Evolutionary conservation across 2,888 invertebrate species (phyloP).

Genomic region (Protophormia terraenovae): DNA sequence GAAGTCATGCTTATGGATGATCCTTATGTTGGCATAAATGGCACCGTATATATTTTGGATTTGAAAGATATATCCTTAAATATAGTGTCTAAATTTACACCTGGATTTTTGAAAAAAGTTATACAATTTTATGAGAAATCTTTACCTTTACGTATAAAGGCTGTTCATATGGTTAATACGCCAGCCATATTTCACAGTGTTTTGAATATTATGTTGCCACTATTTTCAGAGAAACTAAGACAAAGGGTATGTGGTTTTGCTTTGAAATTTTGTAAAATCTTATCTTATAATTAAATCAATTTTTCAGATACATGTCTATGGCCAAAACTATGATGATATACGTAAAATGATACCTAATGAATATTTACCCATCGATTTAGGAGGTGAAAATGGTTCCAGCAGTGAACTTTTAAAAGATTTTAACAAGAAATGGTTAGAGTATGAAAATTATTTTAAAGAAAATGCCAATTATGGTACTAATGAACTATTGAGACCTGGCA

Average conservation of each 20-base stretch:
- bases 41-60: slow-evolving; percentile 83
- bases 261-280: not conserved
- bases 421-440: slow-evolving; percentile 69
- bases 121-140: slow-evolving; percentile 83
- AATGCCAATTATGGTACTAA: slow-evolving; percentile 74
- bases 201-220: slow-evolving; percentile 83
- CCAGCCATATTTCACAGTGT: slow-evolving; percentile 83
- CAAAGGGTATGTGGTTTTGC: slow-evolving; percentile 82
- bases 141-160: slow-evolving; percentile 84
- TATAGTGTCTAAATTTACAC: slow-evolving; percentile 83
- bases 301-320: slow-evolving; percentile 83
- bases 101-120: slow-evolving; percentile 84
- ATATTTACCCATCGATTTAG: slow-evolving; percentile 85
- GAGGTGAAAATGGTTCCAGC: slow-evolving; percentile 82
- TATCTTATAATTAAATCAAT: no score
- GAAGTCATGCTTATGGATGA: slow-evolving; percentile 84
- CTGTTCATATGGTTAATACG: slow-evolving; percentile 84
- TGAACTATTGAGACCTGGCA: slow-evolving; percentile 72
- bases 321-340: slow-evolving; percentile 81
- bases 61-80: slow-evolving; percentile 82
- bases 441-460: slow-evolving; percentile 74
- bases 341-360: slow-evolving; percentile 83
- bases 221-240: slow-evolving; percentile 84
- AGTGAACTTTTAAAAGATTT: slow-evolving; percentile 68
- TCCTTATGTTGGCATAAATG: slow-evolving; percentile 83